Evolutionary conservation across 2,888 invertebrate genomes (phyloP).

Genomic region (Drosophila fungiperda): DNA sequence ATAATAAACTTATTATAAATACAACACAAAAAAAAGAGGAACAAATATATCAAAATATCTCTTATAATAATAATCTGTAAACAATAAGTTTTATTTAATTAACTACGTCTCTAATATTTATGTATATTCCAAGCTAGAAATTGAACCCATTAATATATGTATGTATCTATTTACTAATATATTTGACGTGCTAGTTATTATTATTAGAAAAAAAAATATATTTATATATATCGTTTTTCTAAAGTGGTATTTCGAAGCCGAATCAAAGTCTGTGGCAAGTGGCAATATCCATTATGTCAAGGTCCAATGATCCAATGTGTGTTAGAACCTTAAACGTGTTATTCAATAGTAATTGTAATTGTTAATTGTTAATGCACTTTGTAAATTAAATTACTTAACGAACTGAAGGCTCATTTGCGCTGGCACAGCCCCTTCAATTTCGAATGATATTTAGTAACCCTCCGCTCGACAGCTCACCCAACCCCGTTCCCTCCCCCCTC

Average conservation of each 20-base stretch:
- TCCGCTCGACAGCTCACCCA: constrained; percentile 1
- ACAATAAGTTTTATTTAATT: neutral
- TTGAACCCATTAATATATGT: neutral
- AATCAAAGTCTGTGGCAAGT: constrained; percentile 30
- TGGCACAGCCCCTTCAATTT: constrained; percentile 16
- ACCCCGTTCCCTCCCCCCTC: neutral
- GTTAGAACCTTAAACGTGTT: constrained; percentile 6
- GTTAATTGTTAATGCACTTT: constrained; percentile 47
- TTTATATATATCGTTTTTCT: neutral
- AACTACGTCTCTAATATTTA: neutral
- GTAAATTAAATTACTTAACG: constrained; percentile 59
- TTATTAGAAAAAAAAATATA: neutral
- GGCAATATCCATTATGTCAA: constrained; percentile 41
- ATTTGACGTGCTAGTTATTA: neutral
- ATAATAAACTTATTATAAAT: neutral
- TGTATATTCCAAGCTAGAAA: neutral
- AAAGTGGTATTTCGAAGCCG: constrained; percentile 7
- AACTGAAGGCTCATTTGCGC: constrained; percentile 44
- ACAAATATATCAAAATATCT: neutral
- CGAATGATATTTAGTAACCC: constrained; percentile 42
- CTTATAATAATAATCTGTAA: neutral
- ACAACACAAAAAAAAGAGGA: neutral
- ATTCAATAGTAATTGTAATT: constrained; percentile 34
- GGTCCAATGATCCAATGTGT: constrained; percentile 56
- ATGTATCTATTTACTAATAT: neutral